phyloP scores from a whole-genome alignment of 2,888 invertebrate species.

The Heliconius aoede region DNA sequence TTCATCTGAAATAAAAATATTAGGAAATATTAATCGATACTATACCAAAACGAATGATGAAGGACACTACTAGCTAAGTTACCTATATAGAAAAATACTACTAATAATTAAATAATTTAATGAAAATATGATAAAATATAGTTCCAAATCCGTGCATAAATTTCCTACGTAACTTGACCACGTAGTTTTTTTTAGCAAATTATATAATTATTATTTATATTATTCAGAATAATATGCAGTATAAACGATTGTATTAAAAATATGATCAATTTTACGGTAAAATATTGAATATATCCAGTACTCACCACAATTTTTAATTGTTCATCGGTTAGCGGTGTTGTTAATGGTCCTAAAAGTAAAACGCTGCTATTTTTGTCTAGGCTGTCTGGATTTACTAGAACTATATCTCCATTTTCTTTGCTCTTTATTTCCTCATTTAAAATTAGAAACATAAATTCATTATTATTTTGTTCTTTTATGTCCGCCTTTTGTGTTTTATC shows the following conservation, averaged over 20 bases:
- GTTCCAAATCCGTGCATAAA: neutral
- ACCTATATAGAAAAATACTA: neutral
- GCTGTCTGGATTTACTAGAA: slow-evolving; percentile 74
- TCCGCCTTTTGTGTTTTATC: slow-evolving; percentile 25
- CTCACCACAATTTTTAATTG: slow-evolving; percentile 73
- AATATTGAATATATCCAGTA: slow-evolving; percentile 40
- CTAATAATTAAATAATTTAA: too few species aligned
- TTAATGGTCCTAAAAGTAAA: slow-evolving; percentile 73
- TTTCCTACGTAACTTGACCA: neutral
- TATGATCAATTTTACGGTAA: neutral
- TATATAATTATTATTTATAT: neutral
- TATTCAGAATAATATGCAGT: neutral
- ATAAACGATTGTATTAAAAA: neutral
- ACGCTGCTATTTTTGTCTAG: slow-evolving; percentile 72
- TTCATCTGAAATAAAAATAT: slow-evolving; percentile 68
- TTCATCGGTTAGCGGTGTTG: slow-evolving; percentile 62
- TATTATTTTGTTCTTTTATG: slow-evolving; percentile 41
- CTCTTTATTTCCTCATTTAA: slow-evolving; percentile 75
- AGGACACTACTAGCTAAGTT: neutral
- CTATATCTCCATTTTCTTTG: slow-evolving; percentile 65
- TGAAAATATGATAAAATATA: neutral
- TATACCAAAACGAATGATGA: neutral
- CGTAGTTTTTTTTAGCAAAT: neutral
- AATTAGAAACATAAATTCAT: slow-evolving; percentile 73
- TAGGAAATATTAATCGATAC: neutral